phyloP scores from a whole-genome alignment of 1,140 invertebrate genomes.

The Drosophila mauritiana region DNA sequence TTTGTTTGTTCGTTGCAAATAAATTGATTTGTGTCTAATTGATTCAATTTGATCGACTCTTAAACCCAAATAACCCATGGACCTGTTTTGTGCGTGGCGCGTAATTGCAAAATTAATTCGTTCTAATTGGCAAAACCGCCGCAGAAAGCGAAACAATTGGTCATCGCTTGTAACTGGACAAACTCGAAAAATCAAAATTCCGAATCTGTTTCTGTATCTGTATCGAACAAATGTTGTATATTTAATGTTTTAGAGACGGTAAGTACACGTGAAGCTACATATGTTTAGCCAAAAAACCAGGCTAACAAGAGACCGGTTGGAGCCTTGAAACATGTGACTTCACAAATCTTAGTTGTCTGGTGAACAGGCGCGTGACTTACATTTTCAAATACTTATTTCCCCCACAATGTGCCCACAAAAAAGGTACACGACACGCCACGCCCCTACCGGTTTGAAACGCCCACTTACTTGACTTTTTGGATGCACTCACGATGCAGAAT shows the following conservation, averaged over 20 bases:
- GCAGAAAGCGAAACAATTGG: slow-evolving; percentile 38
- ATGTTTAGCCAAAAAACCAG: background rate
- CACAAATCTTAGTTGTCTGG: slow-evolving; percentile 26
- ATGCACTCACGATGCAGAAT: slow-evolving; percentile 15
- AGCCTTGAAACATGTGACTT: slow-evolving; percentile 43
- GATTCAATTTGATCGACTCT: slow-evolving; percentile 24
- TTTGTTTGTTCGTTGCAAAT: slow-evolving; percentile 13
- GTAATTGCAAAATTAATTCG: slow-evolving; percentile 59
- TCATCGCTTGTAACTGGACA: slow-evolving; percentile 24
- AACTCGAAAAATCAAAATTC: slow-evolving; percentile 36
- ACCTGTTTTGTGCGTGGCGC: slow-evolving; percentile 49
- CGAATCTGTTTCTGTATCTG: slow-evolving; percentile 10
- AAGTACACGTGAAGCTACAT: slow-evolving; percentile 17
- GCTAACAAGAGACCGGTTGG: slow-evolving; percentile 29
- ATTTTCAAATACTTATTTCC: slow-evolving; percentile 22
- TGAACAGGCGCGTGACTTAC: slow-evolving; percentile 38
- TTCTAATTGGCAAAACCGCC: slow-evolving; percentile 54
- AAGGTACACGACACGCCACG: slow-evolving; percentile 5
- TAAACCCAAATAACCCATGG: slow-evolving; percentile 41
- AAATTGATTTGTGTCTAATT: slow-evolving; percentile 40
- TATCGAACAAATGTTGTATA: slow-evolving; percentile 16
- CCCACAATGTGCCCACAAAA: background rate
- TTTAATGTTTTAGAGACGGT: slow-evolving; percentile 6
- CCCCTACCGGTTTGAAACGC: slow-evolving; percentile 26
- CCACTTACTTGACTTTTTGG: slow-evolving; percentile 1